Base-by-base conservation (phyloP, 2,797 vertebrate species). In the Uromys caudimaculatus region DNA sequence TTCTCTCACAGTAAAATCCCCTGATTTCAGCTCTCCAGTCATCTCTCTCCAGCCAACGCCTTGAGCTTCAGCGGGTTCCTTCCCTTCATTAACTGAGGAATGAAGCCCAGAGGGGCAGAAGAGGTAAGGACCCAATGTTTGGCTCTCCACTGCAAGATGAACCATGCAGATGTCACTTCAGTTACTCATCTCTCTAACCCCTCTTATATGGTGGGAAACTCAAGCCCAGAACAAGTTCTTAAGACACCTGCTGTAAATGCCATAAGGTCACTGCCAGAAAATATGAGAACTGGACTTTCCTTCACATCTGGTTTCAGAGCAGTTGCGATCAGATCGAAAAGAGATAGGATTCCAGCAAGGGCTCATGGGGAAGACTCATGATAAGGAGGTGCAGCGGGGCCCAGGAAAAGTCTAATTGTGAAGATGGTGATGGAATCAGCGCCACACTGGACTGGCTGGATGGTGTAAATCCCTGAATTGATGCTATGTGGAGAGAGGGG, bases 261-360 rank as follows among this genome's bases (percentile, higher is more conserved):
- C 47, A 3, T 56, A 27, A 89, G 76, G 21, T 87, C 60, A 78
- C 24, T 82, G 86, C 24, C 3, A 27, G 83, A 85, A 93, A 77
- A 77, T 56, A 24, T 79, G 77, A 50, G 77, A 95, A 75, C 35
- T 67, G 11, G 23, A 94, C 56, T 89, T 56, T 11, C 32, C 32
- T 54, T 58, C 54, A 94, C 24, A 41, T 67, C 62, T 89, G 89
- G 71, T 89, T 93, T 89, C 62, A 89, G 89, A 89, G 54, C 41
- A 16, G 54, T 52, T 23, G 83, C 79, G 56, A 86, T 16, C 54
- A 32, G n/a, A 82, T 54, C 44, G 24, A 89, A 38, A 71, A 83
- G 62, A 77, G 90, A 62, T 14, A 58, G 50, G 19, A 54, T 38
- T 32, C 58, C 35, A 24, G 7, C 85, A 19, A 67, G 13, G 38